Evolutionary conservation across 1,140 invertebrate genomes (phyloP).

Genomic region (Ericerus pela): DNA sequence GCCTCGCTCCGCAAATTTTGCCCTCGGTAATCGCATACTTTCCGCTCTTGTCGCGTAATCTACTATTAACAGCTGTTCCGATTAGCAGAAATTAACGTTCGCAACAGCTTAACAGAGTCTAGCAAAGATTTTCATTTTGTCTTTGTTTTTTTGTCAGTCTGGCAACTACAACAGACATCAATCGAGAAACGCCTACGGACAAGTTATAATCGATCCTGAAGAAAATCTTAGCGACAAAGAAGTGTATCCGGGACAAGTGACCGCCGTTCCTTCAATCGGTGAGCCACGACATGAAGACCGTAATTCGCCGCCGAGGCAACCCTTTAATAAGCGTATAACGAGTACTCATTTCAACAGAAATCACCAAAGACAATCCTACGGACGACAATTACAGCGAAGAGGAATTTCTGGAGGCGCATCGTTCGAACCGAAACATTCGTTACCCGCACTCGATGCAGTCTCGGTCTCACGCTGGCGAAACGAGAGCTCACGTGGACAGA

Average conservation of each 20-base stretch:
- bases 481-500: constrained; percentile 19
- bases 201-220: constrained; percentile 60
- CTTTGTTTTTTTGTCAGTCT: no score
- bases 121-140: no score
- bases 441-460: constrained; percentile 26
- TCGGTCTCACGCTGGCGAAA: constrained; percentile 11
- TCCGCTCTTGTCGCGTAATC: no score
- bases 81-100: no score
- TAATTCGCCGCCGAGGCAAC: not conserved
- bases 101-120: no score
- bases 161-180: not conserved
- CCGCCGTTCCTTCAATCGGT: constrained; percentile 41
- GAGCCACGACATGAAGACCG: constrained; percentile 16
- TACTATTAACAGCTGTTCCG: no score
- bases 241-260: constrained; percentile 48
- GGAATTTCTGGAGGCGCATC: constrained; percentile 28
- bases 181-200: constrained; percentile 31
- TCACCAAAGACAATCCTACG: constrained; percentile 63
- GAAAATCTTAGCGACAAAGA: constrained; percentile 78
- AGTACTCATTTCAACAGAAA: constrained; percentile 41
- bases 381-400: constrained; percentile 39
- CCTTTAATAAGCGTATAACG: not conserved
- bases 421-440: constrained; percentile 25
- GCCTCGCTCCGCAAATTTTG: no score
- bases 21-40: no score